These are phyloP conservation scores for Heliocidaris tuberculata DNA, from an alignment of 35 echinoderm and acorn worm genomes.

Conservation along the genomic window DNA sequence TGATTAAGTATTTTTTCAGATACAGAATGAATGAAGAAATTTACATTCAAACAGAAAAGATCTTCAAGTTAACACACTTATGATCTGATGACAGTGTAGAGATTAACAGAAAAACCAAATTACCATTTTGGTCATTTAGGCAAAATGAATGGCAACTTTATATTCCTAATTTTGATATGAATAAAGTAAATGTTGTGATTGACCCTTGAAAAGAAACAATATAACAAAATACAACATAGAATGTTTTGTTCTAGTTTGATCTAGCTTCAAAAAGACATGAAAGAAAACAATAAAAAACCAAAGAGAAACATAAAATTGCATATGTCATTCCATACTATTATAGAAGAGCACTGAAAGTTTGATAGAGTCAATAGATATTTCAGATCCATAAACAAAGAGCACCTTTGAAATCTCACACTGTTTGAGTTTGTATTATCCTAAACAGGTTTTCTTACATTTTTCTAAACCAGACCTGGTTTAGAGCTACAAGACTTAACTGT, in stretches of 20 bases:
- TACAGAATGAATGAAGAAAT: not conserved
- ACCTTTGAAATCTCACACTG: not conserved
- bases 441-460: not conserved
- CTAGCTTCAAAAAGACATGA: slow-evolving; percentile 11
- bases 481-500: not conserved
- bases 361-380: slow-evolving; percentile 18
- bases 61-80: not conserved
- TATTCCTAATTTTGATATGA: not conserved
- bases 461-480: not conserved
- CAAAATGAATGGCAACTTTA: not conserved
- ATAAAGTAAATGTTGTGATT: not conserved
- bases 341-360: slow-evolving; percentile 17
- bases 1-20: not conserved
- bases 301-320: not conserved
- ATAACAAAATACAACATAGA: not conserved
- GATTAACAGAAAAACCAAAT: not conserved
- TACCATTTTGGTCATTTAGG: not conserved
- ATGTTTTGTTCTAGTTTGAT: slow-evolving; percentile 6
- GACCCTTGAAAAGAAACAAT: not conserved
- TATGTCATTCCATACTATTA: not conserved
- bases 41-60: not conserved
- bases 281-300: not conserved
- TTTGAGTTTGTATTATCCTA: not conserved
- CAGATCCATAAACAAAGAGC: slow-evolving; percentile 10
- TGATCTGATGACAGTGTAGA: not conserved